These are phyloP conservation scores for Anniella stebbinsi DNA, from an alignment of 2,797 vertebrate genomes.

Conservation along the genomic window DNA sequence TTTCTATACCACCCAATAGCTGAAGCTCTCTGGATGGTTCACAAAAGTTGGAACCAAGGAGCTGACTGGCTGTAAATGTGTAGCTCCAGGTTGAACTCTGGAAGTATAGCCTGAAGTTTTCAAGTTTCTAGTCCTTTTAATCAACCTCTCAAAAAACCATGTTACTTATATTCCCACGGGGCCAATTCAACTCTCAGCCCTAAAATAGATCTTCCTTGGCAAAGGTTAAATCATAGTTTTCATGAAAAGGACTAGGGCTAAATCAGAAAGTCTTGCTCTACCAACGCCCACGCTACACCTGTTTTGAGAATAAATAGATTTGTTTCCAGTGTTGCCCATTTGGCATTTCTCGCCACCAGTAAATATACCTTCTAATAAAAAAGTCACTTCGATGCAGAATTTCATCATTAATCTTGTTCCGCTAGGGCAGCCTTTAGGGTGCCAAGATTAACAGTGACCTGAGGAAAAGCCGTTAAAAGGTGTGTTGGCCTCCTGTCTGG, in stretches of 20 bases:
- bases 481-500: constrained; percentile 49
- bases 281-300: constrained; percentile 38
- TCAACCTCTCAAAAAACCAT: background rate
- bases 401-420: constrained; percentile 54
- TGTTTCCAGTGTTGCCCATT: constrained; percentile 57
- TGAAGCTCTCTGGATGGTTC: background rate
- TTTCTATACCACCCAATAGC: no score
- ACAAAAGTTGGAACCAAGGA: background rate
- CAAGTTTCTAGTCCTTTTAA: constrained; percentile 1
- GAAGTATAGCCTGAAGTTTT: background rate
- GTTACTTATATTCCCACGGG: constrained; percentile 2
- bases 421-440: constrained; percentile 10
- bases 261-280: constrained; percentile 15
- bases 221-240: constrained; percentile 11
- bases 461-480: constrained; percentile 54
- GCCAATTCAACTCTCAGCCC: background rate
- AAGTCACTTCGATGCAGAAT: constrained; percentile 48
- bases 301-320: constrained; percentile 47
- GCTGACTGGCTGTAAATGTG: background rate
- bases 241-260: constrained; percentile 11
- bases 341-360: constrained; percentile 54
- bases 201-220: constrained; percentile 15
- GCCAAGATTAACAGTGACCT: constrained; percentile 59
- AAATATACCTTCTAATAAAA: constrained; percentile 60
- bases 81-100: background rate